These are phyloP conservation scores for Dolichoris vasculosae DNA, from an alignment of 1,140 invertebrate species.

Conservation along the genomic window DNA sequence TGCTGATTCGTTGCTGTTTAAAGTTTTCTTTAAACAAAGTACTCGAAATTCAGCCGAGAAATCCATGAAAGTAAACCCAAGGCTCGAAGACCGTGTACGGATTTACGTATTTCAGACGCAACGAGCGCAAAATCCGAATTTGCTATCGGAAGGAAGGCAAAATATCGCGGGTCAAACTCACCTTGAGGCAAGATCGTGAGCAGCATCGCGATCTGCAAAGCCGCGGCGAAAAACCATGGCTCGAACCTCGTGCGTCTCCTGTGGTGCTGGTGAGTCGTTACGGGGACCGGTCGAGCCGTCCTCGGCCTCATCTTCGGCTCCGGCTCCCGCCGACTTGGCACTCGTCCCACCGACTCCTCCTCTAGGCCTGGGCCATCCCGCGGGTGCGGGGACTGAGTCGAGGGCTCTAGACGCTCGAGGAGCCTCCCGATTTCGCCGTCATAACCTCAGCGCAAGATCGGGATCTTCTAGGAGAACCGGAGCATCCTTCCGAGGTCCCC, in stretches of 20 bases:
- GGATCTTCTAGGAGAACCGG: neutral
- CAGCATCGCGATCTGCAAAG: slow-evolving; percentile 62
- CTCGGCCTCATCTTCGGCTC: slow-evolving; percentile 38
- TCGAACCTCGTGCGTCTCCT: slow-evolving; percentile 52
- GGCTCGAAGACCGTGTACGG: too few species aligned
- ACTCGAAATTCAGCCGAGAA: too few species aligned
- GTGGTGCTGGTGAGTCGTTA: slow-evolving; percentile 7
- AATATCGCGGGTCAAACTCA: slow-evolving; percentile 51
- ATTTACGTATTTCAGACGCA: too few species aligned
- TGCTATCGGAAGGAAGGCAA: neutral
- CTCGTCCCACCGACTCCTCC: neutral
- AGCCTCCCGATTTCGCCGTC: slow-evolving; percentile 68
- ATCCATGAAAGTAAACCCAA: too few species aligned
- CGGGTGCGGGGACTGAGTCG: neutral
- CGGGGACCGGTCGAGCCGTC: slow-evolving; percentile 25
- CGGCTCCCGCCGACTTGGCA: neutral
- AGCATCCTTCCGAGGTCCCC: too few species aligned
- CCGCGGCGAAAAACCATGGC: slow-evolving; percentile 60
- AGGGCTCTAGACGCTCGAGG: slow-evolving; percentile 28
- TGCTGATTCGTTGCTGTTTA: too few species aligned
- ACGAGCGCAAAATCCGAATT: neutral
- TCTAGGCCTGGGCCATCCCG: neutral
- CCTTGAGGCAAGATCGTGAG: slow-evolving; percentile 68
- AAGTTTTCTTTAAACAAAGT: too few species aligned
- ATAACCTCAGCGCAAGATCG: slow-evolving; percentile 55